Evolutionary conservation across 2,888 invertebrate species (phyloP).

Genomic region (Julus scanicus): DNA sequence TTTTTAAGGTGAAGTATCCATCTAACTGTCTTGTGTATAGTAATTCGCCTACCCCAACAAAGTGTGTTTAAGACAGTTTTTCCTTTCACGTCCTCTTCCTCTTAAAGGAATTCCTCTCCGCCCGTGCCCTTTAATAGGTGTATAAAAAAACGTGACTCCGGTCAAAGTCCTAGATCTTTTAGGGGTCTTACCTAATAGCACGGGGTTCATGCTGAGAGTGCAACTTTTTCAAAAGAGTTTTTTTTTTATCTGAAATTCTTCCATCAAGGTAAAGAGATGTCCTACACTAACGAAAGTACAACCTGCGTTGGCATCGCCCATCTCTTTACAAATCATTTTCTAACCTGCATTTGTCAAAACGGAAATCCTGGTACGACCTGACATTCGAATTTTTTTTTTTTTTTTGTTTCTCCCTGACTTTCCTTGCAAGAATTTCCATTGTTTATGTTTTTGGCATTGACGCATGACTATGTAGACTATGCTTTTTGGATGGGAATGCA

Average conservation of each 20-base stretch:
- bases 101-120: background rate
- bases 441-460: background rate
- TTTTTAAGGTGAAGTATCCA: background rate
- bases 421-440: background rate
- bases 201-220: slow-evolving; percentile 29
- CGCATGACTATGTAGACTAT: background rate
- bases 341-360: slow-evolving; percentile 15
- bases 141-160: slow-evolving; percentile 25
- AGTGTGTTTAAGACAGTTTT: slow-evolving; percentile 10
- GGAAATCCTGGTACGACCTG: background rate
- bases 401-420: background rate
- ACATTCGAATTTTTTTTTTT: background rate
- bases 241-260: slow-evolving; percentile 14
- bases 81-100: slow-evolving; percentile 19
- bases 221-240: background rate
- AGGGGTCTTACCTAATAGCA: slow-evolving; percentile 3
- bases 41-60: slow-evolving; percentile 2
- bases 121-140: slow-evolving; percentile 39
- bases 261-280: background rate
- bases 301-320: background rate
- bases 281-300: slow-evolving; percentile 20
- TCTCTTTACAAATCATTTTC: background rate
- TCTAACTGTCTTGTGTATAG: background rate
- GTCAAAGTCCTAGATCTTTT: slow-evolving; percentile 40
- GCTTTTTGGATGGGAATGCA: no score